phyloP scores from a whole-genome alignment of 2,797 vertebrate species.

The Xenopus petersii region DNA sequence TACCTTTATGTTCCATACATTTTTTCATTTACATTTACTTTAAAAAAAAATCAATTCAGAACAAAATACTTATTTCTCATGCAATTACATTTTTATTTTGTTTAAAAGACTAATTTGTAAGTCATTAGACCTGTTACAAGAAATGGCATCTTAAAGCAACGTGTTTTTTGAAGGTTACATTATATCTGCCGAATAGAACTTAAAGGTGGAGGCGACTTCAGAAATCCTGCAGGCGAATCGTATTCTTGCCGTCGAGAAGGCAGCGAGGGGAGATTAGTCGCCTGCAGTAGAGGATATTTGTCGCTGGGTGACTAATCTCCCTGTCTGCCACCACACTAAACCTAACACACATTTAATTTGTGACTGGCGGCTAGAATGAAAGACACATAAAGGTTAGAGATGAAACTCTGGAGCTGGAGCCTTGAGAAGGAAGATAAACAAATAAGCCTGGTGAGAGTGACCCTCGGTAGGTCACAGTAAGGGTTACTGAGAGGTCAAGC shows the following conservation, averaged over 20 bases:
- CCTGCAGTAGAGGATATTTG: too few relatives aligned
- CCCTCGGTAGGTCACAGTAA: conserved; percentile 76
- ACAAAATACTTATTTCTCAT: too few relatives aligned
- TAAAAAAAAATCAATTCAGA: too few relatives aligned
- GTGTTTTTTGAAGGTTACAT: conserved; percentile 34
- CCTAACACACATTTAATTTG: conserved; percentile 43
- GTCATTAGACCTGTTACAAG: not conserved
- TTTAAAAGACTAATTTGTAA: too few relatives aligned
- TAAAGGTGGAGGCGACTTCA: not conserved
- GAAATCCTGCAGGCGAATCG: too few relatives aligned
- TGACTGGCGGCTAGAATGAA: conserved; percentile 51
- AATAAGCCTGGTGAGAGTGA: conserved; percentile 75
- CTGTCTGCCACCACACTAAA: conserved; percentile 1
- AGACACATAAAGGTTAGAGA: conserved; percentile 55
- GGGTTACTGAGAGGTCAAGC: conserved; percentile 86
- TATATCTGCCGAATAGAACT: conserved; percentile 37
- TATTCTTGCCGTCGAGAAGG: too few relatives aligned
- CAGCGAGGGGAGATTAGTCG: too few relatives aligned
- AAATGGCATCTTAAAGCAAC: conserved; percentile 27
- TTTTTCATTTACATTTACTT: too few relatives aligned
- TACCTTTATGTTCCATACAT: too few relatives aligned
- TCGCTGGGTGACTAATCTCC: too few relatives aligned
- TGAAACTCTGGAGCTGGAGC: conserved; percentile 58
- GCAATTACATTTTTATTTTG: too few relatives aligned
- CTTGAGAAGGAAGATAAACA: conserved; percentile 72